A percentile compares a stretch with the other conserved stretches of the same genome.
Conservation (phyloP, 2,113 vertebrate genomes). For the Morone chrysops region DNA sequence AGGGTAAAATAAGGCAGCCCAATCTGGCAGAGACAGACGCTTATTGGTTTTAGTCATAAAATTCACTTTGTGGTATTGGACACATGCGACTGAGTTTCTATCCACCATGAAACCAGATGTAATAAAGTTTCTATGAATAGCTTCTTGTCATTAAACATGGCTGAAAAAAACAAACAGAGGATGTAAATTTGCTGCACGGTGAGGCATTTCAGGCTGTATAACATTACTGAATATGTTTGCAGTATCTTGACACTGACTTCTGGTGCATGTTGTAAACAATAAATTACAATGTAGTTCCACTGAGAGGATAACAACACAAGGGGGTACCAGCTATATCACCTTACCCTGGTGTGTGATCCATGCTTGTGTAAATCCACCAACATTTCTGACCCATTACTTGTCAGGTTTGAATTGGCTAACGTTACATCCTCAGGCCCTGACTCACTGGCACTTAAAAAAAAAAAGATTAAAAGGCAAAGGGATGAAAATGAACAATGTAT, state of each 20-base stretch:
- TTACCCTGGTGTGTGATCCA: conserved; percentile 51
- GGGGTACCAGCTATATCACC: conserved; percentile 10
- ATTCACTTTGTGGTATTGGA: conserved; percentile 55
- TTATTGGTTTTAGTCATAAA: conserved; percentile 44
- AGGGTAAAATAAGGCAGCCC: conserved; percentile 58
- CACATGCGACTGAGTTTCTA: conserved; percentile 32
- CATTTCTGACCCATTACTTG: conserved; percentile 53
- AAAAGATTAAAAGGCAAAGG: conserved; percentile 11
- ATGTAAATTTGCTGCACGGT: not conserved
- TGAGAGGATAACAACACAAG: not conserved
- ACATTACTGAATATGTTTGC: not conserved
- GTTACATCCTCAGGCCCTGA: conserved; percentile 34
- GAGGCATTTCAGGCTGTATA: not conserved
- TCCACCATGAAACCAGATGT: conserved; percentile 55
- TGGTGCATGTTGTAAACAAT: not conserved
- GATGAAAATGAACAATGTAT: not conserved
- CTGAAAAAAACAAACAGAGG: conserved; percentile 12
- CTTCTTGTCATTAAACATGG: conserved; percentile 6
- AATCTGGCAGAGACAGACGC: conserved; percentile 60
- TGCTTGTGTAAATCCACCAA: conserved; percentile 15
- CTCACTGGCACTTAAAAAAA: conserved; percentile 23
- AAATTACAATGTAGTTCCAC: not conserved
- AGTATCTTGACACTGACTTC: not conserved
- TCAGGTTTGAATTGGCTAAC: conserved; percentile 46
- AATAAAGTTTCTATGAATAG: conserved; percentile 55